Evolutionary conservation across 2,888 invertebrate species (phyloP), one percentile per base, ranked within the genome.

Genomic region (Leptinotarsa haldemani): DNA sequence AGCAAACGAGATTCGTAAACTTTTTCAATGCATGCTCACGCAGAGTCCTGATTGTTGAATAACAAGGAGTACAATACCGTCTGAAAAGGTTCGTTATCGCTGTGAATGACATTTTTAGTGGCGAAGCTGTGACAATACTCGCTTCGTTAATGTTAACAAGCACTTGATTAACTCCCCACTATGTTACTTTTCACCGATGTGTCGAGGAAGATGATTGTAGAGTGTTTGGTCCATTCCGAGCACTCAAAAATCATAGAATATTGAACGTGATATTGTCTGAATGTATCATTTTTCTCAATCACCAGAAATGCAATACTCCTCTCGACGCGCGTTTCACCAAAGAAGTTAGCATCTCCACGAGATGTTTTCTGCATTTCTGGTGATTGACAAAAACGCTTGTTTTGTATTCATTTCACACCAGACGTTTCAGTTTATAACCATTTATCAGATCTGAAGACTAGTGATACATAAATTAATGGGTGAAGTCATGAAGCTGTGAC

Each of bases 61-160:
- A 80, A 79, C 79, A 78, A 79, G 80, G 74, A 69, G 72, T 78
- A 80, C 80, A 78, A 79, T 78, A 66, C 80, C 75, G 80, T 77
- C 80, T 84, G 84, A 85, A 85, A 85, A 82, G 84, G 83, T 84
- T 85, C 85, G 84, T 85, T 85, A 85, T 85, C 84, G 82, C 80
- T 77, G 76, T 82, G 85, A 84, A 84, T 84, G 84, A 84, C 83
- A 84, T 85, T 84, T 84, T 84, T 84, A 84, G 83, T 83, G 82
- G 80, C 80, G 81, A 78, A 80, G 72, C 81, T 80, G 84, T 82
- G 83, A 84, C 85, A 85, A 85, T 85, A 82, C 82, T 77, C 78
- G 82, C 83, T 86, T 86, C 86, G 86, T 86, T 86, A 86, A 86
- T 86, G 85, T 84, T 86, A 85, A 85, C 86, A 85, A 85, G 86